These are phyloP conservation scores for Thymelicus sylvestris DNA, from an alignment of 2,888 invertebrate genomes.

Conservation along the genomic window DNA sequence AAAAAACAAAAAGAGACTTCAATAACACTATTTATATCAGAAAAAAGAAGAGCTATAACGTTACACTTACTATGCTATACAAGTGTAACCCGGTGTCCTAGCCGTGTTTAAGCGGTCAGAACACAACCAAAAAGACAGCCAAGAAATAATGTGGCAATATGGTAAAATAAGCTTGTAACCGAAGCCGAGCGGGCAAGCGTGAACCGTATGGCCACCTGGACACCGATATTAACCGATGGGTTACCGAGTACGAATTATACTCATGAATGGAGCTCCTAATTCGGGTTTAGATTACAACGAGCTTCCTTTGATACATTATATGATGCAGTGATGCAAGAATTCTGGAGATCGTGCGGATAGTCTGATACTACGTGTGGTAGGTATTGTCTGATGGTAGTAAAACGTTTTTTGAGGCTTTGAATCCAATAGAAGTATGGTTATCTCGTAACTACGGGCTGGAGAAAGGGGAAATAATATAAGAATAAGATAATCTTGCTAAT, in stretches of 20 bases:
- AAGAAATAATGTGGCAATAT: slow-evolving; percentile 18
- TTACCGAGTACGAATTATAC: slow-evolving; percentile 28
- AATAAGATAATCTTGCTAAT: too few species aligned
- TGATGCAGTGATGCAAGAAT: slow-evolving; percentile 19
- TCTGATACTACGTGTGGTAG: background rate
- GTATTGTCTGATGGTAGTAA: too few species aligned
- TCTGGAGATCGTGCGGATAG: background rate
- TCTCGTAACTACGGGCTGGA: too few species aligned
- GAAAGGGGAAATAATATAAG: too few species aligned
- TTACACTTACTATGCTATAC: too few species aligned
- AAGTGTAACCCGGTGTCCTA: background rate
- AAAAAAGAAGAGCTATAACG: too few species aligned
- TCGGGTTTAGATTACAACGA: slow-evolving; percentile 30
- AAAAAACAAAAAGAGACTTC: too few species aligned
- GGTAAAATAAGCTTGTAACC: slow-evolving; percentile 9
- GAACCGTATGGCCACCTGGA: slow-evolving; percentile 28
- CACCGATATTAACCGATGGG: slow-evolving; percentile 20
- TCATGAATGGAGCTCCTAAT: slow-evolving; percentile 28
- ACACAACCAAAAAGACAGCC: background rate
- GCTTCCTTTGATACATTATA: slow-evolving; percentile 29
- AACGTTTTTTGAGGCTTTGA: too few species aligned
- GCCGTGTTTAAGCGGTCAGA: background rate
- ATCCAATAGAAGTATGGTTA: too few species aligned
- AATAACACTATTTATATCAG: too few species aligned
- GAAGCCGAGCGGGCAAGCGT: slow-evolving; percentile 15